These are phyloP conservation scores for Petrocephalus zakoni DNA, from an alignment of 2,113 vertebrate species.

Conservation along the genomic window DNA sequence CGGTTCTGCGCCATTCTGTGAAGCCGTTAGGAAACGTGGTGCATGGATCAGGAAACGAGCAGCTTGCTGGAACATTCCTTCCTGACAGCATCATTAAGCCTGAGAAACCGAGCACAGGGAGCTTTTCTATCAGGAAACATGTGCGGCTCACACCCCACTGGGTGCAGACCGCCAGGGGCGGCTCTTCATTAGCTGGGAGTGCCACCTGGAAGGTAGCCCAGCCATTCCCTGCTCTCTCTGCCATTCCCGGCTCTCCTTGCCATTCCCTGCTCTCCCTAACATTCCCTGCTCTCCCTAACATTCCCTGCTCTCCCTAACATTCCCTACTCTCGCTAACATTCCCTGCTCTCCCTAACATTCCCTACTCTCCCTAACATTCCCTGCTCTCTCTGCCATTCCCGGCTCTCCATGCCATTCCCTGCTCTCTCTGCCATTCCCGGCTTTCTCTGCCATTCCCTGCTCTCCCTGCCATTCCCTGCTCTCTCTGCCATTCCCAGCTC, in stretches of 20 bases:
- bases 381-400: too few relatives aligned
- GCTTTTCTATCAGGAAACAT: slow-evolving; percentile 38
- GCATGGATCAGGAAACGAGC: slow-evolving; percentile 35
- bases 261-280: neutral
- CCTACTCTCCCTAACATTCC: too few relatives aligned
- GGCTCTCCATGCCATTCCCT: too few relatives aligned
- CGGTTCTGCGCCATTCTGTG: neutral
- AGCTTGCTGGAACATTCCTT: slow-evolving; percentile 45
- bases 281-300: neutral
- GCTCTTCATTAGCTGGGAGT: slow-evolving; percentile 34
- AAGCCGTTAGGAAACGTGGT: slow-evolving; percentile 2
- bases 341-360: too few relatives aligned
- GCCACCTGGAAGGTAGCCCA: slow-evolving; percentile 31
- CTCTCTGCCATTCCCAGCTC: neutral
- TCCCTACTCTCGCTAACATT: too few relatives aligned
- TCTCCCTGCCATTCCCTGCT: too few relatives aligned
- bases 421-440: too few relatives aligned
- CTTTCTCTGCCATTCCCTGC: too few relatives aligned
- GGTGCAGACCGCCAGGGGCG: slow-evolving; percentile 32
- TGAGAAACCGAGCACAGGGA: slow-evolving; percentile 28
- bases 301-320: too few relatives aligned
- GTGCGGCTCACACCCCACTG: slow-evolving; percentile 31
- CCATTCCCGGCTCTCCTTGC: too few relatives aligned
- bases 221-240: neutral
- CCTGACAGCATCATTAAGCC: slow-evolving; percentile 54